Evolutionary conservation across 1,140 invertebrate genomes (phyloP), one percentile per base, ranked within the genome.

Genomic region (Listronotus oregonensis): DNA sequence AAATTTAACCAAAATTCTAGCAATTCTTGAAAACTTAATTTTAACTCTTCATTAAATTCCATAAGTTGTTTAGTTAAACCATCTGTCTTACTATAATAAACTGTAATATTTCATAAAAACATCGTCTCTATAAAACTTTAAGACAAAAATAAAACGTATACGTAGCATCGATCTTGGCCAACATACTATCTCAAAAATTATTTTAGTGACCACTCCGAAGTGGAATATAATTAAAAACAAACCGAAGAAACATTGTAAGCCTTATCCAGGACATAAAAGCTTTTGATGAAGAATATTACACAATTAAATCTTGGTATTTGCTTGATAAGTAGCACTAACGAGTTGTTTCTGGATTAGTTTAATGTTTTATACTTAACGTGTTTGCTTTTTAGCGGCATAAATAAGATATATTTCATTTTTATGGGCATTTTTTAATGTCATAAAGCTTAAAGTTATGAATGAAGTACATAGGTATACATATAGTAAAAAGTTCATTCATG

Each of bases 151-250:
- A 37, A 34, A 37, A 6, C 51, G 10, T 2, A 9, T 54, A 37
- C 32, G n/a, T 10, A n/a, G 51, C 17, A 54, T 18, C 51, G 31
- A 6, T 54, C 51, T 31, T 14, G 11, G 34, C 14, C 5, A n/a
- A 12, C 32, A 18, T 34, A 54, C 34, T 63, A 63, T 63, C 60
- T 54, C 40, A 43, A 44, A 52, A 54, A 63, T 46, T 43, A 50
- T 63, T 63, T 63, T 54, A 63, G 60, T 63, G 60, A 46, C 60
- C 60, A 46, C 40, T 63, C 42, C 14, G 15, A 63, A 63, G 60
- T 63, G 32, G 60, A 63, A 63, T 63, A 63, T 63, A 63, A 63
- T 63, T 63, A 63, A 63, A 63, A 63, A 63, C 60, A 21, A 54
- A 27, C 49, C 39, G 11, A 21, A 14, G 27, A 44, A 54, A 63